Conservation (phyloP, 2,113 vertebrate species). For the Ochotona curzoniae region DNA sequence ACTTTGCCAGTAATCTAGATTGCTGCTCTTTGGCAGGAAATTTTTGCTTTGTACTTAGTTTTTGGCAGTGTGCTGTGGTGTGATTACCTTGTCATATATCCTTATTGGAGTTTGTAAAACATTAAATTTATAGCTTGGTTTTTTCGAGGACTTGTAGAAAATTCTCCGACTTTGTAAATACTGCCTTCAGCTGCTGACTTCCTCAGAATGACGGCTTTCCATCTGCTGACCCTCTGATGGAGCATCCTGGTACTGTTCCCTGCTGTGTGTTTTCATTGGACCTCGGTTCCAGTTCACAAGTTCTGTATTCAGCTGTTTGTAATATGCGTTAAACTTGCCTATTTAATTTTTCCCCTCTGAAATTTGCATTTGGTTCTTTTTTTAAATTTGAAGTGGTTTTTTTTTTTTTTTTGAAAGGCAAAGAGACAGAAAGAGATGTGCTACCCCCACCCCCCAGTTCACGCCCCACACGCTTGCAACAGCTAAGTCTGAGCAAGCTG, state of each 20-base stretch:
- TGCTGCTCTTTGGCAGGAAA: background rate
- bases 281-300: background rate
- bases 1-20: background rate
- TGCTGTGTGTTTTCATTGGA: background rate
- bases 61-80: background rate
- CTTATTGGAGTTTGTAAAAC: slow-evolving; percentile 24
- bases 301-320: slow-evolving; percentile 47
- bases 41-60: background rate
- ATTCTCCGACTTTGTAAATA: background rate
- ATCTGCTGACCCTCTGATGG: background rate
- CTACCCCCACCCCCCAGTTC: too few species aligned
- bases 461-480: too few species aligned
- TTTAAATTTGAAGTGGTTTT: background rate
- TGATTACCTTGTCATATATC: background rate
- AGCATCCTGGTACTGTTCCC: background rate
- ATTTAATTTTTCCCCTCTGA: slow-evolving; percentile 44
- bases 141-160: background rate
- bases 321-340: slow-evolving; percentile 27
- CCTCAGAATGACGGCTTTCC: background rate
- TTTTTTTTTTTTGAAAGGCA: too few species aligned
- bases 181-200: background rate
- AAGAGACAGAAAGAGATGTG: too few species aligned
- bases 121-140: slow-evolving; percentile 35
- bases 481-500: too few species aligned
- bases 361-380: slow-evolving; percentile 43